These are phyloP conservation scores for Darevskia nairensis DNA, from an alignment of 2,797 vertebrate species.

Conservation along the genomic window DNA sequence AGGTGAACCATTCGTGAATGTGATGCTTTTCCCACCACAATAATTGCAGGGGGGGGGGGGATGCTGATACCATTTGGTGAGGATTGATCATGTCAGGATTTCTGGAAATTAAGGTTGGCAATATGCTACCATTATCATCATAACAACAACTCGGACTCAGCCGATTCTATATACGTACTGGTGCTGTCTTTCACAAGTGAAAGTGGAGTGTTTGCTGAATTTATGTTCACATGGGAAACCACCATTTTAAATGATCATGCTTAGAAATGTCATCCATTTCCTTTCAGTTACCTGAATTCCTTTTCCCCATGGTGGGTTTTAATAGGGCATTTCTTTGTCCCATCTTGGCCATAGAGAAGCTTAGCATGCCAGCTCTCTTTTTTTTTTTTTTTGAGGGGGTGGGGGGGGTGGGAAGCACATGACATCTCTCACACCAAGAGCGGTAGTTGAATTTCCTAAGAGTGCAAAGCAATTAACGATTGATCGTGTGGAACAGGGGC, in stretches of 20 bases:
- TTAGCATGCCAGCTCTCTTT: no score
- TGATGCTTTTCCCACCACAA: background rate
- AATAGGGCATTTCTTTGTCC: background rate
- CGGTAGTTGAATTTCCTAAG: background rate
- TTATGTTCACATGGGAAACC: background rate
- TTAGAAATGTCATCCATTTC: background rate
- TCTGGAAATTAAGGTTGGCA: background rate
- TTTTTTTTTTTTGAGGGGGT: no score
- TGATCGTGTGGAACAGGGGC: no score
- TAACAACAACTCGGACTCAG: background rate
- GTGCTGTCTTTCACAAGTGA: background rate
- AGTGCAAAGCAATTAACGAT: background rate
- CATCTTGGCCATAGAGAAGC: background rate
- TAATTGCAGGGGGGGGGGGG: background rate
- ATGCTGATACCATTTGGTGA: background rate
- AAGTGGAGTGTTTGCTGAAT: background rate
- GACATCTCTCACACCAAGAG: background rate
- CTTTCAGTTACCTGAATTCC: background rate
- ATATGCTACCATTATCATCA: background rate
- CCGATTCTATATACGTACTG: background rate
- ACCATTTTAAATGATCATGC: background rate
- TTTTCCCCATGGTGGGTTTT: background rate
- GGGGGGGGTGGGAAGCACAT: no score
- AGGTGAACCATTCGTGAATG: background rate
- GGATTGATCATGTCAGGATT: background rate